Conservation (phyloP, 2,888 invertebrate species). For the Perithous albicinctus region DNA sequence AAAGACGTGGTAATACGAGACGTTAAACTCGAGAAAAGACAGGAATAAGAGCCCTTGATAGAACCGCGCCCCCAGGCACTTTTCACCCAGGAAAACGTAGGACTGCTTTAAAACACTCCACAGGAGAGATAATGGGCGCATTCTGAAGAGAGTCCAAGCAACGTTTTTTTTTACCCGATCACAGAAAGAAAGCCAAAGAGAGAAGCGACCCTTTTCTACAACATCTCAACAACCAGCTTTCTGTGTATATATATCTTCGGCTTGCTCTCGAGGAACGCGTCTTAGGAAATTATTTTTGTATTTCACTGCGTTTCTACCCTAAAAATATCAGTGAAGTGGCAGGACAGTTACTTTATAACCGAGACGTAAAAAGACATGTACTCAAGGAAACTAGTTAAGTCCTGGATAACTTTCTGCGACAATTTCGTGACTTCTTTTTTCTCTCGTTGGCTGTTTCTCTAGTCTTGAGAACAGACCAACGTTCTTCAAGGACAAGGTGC, state of each 20-base stretch:
- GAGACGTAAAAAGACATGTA: slow-evolving; percentile 8
- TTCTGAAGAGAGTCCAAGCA: slow-evolving; percentile 37
- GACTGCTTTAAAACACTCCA: slow-evolving; percentile 35
- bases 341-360: slow-evolving; percentile 9
- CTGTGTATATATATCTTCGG: neutral
- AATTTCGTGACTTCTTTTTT: slow-evolving; percentile 49
- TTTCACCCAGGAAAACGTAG: slow-evolving; percentile 35
- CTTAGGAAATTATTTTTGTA: slow-evolving; percentile 59
- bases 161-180: slow-evolving; percentile 47
- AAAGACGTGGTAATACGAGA: neutral
- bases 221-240: neutral
- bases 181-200: slow-evolving; percentile 44
- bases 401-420: neutral
- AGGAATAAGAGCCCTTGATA: neutral
- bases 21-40: neutral
- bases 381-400: neutral
- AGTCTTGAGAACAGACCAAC: slow-evolving; percentile 29
- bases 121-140: slow-evolving; percentile 51
- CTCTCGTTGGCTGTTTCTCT: slow-evolving; percentile 16
- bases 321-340: slow-evolving; percentile 37
- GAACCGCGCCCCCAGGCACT: slow-evolving; percentile 14
- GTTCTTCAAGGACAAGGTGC: slow-evolving; percentile 82
- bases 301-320: slow-evolving; percentile 44
- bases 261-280: slow-evolving; percentile 27
- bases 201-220: slow-evolving; percentile 50